A percentile compares a stretch with the other conserved stretches of the same genome.
phyloP scores from a whole-genome alignment of 2,888 invertebrate species.

The Pantelozetes paolii region DNA sequence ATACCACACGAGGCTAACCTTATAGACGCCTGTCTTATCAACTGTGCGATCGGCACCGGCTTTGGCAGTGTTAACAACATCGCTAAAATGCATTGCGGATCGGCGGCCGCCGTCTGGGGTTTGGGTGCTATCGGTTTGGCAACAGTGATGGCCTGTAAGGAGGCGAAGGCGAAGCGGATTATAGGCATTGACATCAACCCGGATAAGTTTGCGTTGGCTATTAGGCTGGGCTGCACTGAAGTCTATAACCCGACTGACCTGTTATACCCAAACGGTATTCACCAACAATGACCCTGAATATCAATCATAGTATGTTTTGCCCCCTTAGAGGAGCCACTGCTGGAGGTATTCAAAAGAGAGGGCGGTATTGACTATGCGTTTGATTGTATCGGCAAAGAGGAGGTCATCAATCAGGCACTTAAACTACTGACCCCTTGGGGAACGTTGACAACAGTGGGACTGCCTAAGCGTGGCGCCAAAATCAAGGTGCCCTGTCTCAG shows the following conservation, averaged over 20 bases:
- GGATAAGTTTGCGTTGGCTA: constrained; percentile 51
- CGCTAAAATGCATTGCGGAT: constrained; percentile 51
- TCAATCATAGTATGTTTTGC: too few species aligned
- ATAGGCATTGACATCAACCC: constrained; percentile 46
- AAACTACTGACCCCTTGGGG: constrained; percentile 21
- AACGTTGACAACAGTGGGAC: background rate
- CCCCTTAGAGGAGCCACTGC: constrained; percentile 6
- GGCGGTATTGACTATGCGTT: constrained; percentile 36
- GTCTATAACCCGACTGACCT: constrained; percentile 39
- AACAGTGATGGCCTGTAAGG: constrained; percentile 52
- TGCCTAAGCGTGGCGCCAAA: too few species aligned
- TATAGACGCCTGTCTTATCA: constrained; percentile 41
- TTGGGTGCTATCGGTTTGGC: constrained; percentile 54
- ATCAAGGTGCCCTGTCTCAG: too few species aligned
- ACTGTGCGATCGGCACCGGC: constrained; percentile 47
- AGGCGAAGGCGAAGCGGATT: constrained; percentile 50
- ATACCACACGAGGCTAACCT: too few species aligned
- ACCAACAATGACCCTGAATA: background rate
- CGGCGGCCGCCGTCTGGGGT: constrained; percentile 53
- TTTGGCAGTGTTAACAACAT: constrained; percentile 45
- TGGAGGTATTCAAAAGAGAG: constrained; percentile 9
- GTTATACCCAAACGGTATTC: background rate
- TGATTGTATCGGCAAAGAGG: constrained; percentile 22
- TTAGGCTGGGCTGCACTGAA: constrained; percentile 41
- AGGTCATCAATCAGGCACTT: background rate